phyloP scores from a whole-genome alignment of 2,113 vertebrate genomes.

The Paramormyrops kingsleyae region DNA sequence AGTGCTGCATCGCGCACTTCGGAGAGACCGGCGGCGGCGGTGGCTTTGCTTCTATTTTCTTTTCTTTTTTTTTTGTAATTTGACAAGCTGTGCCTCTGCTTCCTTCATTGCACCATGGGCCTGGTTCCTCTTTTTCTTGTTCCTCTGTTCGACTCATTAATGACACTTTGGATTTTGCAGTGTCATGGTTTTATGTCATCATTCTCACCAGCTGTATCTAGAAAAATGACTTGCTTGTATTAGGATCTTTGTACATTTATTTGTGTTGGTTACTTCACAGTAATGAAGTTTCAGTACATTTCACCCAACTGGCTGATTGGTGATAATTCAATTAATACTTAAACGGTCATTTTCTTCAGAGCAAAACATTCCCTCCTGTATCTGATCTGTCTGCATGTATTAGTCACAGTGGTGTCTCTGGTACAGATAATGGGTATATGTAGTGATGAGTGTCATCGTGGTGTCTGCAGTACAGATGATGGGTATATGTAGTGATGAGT shows the following conservation, averaged over 20 bases:
- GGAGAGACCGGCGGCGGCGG: neutral
- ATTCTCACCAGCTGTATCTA: neutral
- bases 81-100: neutral
- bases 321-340: neutral
- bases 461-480: neutral
- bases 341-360: neutral
- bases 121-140: neutral
- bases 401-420: neutral
- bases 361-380: neutral
- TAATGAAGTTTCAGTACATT: neutral
- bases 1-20: no score
- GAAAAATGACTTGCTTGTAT: neutral
- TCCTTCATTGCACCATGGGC: neutral
- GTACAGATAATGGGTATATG: neutral
- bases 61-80: neutral
- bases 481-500: neutral
- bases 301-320: neutral
- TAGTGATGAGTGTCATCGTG: neutral
- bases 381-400: neutral
- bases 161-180: neutral
- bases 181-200: neutral
- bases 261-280: neutral
- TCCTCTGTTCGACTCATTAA: neutral
- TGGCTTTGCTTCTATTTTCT: neutral
- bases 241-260: neutral